Conservation (phyloP, 2,797 vertebrate species). For the Cygnus olor region DNA sequence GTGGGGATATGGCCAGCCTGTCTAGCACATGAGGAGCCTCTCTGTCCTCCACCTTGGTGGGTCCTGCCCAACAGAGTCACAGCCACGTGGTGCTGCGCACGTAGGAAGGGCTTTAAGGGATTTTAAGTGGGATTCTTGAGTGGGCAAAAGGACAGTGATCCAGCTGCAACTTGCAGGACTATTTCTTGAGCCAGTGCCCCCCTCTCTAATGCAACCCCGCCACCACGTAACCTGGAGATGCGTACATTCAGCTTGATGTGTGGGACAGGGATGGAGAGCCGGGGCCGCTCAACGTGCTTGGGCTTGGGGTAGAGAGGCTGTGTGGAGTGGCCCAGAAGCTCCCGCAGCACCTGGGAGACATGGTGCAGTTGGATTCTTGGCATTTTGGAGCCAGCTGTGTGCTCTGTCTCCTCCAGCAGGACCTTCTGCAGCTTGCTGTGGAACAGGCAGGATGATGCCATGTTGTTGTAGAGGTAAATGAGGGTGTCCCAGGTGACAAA, state of each 20-base stretch:
- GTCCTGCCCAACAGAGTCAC: background rate
- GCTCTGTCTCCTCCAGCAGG: conserved; percentile 69
- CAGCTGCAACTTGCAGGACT: background rate
- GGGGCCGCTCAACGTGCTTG: conserved; percentile 51
- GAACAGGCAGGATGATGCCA: conserved; percentile 86
- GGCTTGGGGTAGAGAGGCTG: conserved; percentile 83
- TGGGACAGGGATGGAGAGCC: conserved; percentile 57
- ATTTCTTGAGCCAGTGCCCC: background rate
- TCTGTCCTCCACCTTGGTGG: background rate
- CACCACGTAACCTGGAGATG: background rate
- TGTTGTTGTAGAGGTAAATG: conserved; percentile 85
- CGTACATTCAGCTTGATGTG: conserved; percentile 76
- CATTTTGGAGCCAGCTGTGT: background rate
- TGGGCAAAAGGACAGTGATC: background rate
- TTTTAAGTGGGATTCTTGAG: background rate
- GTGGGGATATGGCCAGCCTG: background rate
- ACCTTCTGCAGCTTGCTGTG: conserved; percentile 85
- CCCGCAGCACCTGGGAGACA: conserved; percentile 87
- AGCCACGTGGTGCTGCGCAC: fast-evolving
- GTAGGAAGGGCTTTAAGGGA: background rate
- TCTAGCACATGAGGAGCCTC: background rate
- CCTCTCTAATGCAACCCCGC: background rate
- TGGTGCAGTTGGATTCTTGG: conserved; percentile 79
- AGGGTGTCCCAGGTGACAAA: conserved; percentile 84
- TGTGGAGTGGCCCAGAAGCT: conserved; percentile 89